A percentile compares a stretch with the other conserved stretches of the same genome.
phyloP scores from a whole-genome alignment of 2,113 vertebrate genomes.

The Vidua macroura region DNA sequence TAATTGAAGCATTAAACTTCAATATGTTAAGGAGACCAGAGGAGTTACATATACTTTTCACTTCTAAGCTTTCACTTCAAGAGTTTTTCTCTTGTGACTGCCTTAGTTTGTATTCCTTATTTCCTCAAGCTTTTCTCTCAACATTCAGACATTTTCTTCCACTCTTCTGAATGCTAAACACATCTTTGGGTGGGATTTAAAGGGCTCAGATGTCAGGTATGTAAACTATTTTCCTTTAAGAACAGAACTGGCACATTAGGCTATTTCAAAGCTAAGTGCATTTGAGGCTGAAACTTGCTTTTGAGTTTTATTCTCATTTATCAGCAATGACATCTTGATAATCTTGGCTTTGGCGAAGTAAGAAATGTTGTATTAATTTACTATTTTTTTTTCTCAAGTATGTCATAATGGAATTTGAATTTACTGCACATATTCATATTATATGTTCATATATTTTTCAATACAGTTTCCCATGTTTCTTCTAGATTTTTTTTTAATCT shows the following conservation, averaged over 20 bases:
- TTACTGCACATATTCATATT: background rate
- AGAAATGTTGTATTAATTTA: background rate
- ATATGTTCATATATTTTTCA: background rate
- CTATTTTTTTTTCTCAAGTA: background rate
- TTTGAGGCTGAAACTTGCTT: background rate
- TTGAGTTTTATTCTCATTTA: background rate
- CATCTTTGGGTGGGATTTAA: background rate
- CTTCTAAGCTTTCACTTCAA: background rate
- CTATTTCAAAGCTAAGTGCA: background rate
- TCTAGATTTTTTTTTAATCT: background rate
- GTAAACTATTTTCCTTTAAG: background rate
- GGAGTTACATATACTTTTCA: background rate
- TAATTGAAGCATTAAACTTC: background rate
- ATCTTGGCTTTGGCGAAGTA: background rate
- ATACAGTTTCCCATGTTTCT: background rate
- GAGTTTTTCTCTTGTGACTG: background rate
- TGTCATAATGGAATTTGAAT: background rate
- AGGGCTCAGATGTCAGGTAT: conserved; percentile 9
- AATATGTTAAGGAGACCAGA: background rate
- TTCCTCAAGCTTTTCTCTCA: conserved; percentile 9
- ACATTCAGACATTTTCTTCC: background rate
- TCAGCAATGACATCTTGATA: background rate
- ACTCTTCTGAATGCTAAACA: background rate
- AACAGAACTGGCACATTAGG: background rate
- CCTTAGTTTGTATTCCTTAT: conserved; percentile 15